Percentiles rank a stretch among this genome's conserved stretches.
Conservation (phyloP, 2,797 vertebrate species). For the Bryconaethiops microstoma region DNA sequence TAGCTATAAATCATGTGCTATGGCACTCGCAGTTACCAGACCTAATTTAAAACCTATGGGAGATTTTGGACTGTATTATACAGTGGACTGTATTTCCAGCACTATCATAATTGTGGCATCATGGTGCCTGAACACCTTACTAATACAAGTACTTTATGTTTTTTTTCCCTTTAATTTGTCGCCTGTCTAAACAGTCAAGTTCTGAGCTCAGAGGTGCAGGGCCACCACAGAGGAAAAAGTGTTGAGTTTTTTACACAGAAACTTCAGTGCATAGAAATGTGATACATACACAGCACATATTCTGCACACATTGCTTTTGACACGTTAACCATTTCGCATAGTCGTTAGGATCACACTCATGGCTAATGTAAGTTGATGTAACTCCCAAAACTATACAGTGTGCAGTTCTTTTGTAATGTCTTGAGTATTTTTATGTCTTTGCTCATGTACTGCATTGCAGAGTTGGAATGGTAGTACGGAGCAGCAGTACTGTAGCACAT, state of each 20-base stretch:
- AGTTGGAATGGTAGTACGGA: too few relatives aligned
- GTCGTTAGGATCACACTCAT: background rate
- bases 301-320: conserved; percentile 29
- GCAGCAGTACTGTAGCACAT: background rate
- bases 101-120: too few relatives aligned
- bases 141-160: too few relatives aligned
- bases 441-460: too few relatives aligned
- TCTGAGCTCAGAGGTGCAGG: conserved; percentile 8
- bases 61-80: too few relatives aligned
- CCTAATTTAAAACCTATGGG: too few relatives aligned
- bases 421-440: too few relatives aligned
- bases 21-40: too few relatives aligned
- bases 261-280: background rate
- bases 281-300: conserved; percentile 9
- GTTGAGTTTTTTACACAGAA: background rate
- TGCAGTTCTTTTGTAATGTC: too few relatives aligned
- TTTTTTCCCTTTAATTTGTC: background rate
- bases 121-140: too few relatives aligned
- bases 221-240: background rate
- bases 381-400: background rate
- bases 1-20: too few relatives aligned
- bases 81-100: too few relatives aligned
- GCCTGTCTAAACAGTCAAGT: background rate
- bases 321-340: background rate
- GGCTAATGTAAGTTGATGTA: background rate